These are phyloP conservation scores for Habrosyne pyritoides DNA, from an alignment of 2,888 invertebrate species.

Conservation along the genomic window DNA sequence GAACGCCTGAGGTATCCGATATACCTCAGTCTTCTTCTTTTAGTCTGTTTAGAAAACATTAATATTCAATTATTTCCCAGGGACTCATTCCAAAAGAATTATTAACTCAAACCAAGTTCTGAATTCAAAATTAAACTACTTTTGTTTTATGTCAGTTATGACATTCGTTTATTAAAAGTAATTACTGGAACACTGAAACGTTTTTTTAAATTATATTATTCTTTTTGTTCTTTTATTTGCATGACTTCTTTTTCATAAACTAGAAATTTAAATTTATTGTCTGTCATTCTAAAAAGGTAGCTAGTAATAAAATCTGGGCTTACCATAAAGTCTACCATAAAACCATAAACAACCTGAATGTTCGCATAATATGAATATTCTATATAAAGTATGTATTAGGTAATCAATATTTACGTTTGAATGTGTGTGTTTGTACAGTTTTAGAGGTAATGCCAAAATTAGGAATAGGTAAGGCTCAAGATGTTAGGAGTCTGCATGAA, in stretches of 20 bases:
- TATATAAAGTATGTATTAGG: no score
- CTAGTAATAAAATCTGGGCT: no score
- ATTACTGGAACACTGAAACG: not conserved
- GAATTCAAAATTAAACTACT: not conserved
- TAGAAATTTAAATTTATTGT: no score
- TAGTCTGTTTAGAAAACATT: not conserved
- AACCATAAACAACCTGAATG: no score
- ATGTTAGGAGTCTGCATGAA: no score
- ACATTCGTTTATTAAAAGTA: not conserved
- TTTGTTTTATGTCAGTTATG: not conserved
- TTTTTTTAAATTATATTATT: not conserved
- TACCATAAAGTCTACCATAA: no score
- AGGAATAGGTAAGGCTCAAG: no score
- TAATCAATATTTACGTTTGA: no score
- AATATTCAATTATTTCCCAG: not conserved
- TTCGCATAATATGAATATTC: no score
- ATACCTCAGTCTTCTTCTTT: not conserved
- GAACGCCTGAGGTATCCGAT: not conserved
- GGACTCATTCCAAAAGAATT: not conserved
- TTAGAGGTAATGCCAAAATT: no score
- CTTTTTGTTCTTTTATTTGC: conserved; percentile 2
- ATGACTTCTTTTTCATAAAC: not conserved
- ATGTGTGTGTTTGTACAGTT: no score
- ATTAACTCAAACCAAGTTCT: not conserved
- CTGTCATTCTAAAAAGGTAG: no score